Base-by-base conservation (phyloP, 2,888 invertebrate species). In the Empis stercorea region DNA sequence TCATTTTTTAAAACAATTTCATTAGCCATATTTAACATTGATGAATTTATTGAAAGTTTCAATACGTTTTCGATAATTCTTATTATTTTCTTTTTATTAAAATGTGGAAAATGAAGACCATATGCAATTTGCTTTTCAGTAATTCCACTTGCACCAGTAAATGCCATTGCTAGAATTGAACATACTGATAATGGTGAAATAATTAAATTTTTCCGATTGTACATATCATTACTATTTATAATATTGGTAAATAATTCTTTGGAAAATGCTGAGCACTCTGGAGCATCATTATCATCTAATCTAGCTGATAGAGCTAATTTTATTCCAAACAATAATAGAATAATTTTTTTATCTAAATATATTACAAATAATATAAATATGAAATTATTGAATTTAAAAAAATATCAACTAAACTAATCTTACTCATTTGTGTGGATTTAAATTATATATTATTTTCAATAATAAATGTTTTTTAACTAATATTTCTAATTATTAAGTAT, bases 161-260 rank as follows among this genome's bases (percentile, higher is more conserved):
- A 80, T 4, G 86, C 70, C 55, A 87, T 74, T 0, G 80, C 78
- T 48, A 88, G 60, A 0, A 82, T 77, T 46, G 84, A 62, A 64
- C 87, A 84, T 52, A 87, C 63, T 6, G 87, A 85, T 3, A 60
- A 55, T 1, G 65, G 65, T 2, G 65, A 66, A 39, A 60, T 50
- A 14, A 65, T 55, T 0, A 60, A 48, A 52, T 65, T 66, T 27
- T 51, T 51, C 20, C 7, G 5, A 27, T 27, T 7, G 23, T 27
- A 27, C 4, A 44, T 10, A 0, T 43, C 9, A n/a, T 48, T 48
- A 1, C 47, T 44, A 5, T 52, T 49, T 10, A 52, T 45, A 7
- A 66, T 51, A 40, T 52, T 54, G 20, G 52, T 48, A 40, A 57
- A 55, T 30, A 66, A 51, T 11, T 59, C 53, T 11, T 52, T 51